Evolutionary conservation across 64 coral and sea anemone species (phyloP).

Genomic region (Porites australiensis): DNA sequence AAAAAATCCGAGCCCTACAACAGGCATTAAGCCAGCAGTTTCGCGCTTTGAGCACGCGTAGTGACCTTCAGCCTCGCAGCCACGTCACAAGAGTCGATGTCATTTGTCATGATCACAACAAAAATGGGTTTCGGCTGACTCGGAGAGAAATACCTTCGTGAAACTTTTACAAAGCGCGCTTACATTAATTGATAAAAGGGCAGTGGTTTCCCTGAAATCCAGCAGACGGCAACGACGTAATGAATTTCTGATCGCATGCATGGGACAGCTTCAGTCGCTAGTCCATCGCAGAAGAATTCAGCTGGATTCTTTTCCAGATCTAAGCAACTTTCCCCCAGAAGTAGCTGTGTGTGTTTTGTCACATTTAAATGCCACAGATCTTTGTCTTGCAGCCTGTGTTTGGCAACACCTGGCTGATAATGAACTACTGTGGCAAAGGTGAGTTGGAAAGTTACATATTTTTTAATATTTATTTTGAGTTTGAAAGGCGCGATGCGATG

Average conservation of each 20-base stretch:
- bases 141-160: not conserved
- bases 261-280: slow-evolving; percentile 91
- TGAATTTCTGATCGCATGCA: slow-evolving; percentile 64
- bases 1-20: not conserved
- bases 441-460: not conserved
- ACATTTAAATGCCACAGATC: slow-evolving; percentile 94
- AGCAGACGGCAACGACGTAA: not conserved
- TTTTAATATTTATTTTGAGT: not conserved
- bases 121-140: slow-evolving; percentile 37
- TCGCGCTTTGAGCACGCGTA: slow-evolving; percentile 25
- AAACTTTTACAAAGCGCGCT: not conserved
- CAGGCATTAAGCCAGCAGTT: slow-evolving; percentile 12
- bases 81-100: slow-evolving; percentile 62
- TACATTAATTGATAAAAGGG: not conserved
- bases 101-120: slow-evolving; percentile 60
- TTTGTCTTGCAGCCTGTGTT: slow-evolving; percentile 95
- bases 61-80: not conserved
- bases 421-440: slow-evolving; percentile 97
- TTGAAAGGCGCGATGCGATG: not conserved
- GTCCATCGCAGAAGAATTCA: slow-evolving; percentile 62
- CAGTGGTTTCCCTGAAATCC: slow-evolving; percentile 43
- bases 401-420: slow-evolving; percentile 96
- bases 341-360: slow-evolving; percentile 90
- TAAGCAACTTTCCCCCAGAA: slow-evolving; percentile 90
- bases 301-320: slow-evolving; percentile 89